Conservation (phyloP, 2,113 vertebrate species). For the Beaufortia kweichowensis region DNA sequence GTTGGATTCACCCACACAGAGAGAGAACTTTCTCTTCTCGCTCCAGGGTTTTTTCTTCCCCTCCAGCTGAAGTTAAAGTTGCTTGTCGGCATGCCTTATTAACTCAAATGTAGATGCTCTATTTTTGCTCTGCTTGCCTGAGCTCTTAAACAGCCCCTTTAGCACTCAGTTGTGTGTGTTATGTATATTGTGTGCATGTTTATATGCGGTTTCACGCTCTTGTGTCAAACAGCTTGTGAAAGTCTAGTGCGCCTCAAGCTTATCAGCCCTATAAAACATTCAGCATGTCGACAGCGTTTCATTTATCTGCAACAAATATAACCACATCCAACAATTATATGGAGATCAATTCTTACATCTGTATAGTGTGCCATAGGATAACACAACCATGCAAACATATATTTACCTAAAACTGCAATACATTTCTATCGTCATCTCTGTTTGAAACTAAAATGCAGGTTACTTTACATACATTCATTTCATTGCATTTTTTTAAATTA, state of each 20-base stretch:
- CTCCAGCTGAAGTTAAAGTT: slow-evolving; percentile 21
- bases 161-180: slow-evolving; percentile 38
- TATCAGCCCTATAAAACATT: slow-evolving; percentile 10
- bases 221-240: slow-evolving; percentile 25
- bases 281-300: slow-evolving; percentile 7
- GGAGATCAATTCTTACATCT: too few species aligned
- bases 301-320: neutral
- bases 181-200: slow-evolving; percentile 27
- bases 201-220: slow-evolving; percentile 16
- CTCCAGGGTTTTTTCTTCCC: slow-evolving; percentile 29
- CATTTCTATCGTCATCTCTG: too few species aligned
- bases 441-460: too few species aligned
- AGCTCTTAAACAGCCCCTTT: slow-evolving; percentile 37
- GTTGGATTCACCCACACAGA: slow-evolving; percentile 8
- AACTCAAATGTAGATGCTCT: slow-evolving; percentile 36
- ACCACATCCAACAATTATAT: neutral
- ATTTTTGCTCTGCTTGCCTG: slow-evolving; percentile 33
- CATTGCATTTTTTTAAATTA: too few species aligned
- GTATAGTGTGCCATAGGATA: too few species aligned
- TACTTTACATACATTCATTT: too few species aligned
- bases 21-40: slow-evolving; percentile 2
- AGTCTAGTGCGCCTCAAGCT: neutral
- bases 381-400: too few species aligned
- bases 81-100: slow-evolving; percentile 42
- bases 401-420: too few species aligned